Base-by-base conservation (phyloP, 2,113 vertebrate genomes). In the Setophaga petechia region DNA sequence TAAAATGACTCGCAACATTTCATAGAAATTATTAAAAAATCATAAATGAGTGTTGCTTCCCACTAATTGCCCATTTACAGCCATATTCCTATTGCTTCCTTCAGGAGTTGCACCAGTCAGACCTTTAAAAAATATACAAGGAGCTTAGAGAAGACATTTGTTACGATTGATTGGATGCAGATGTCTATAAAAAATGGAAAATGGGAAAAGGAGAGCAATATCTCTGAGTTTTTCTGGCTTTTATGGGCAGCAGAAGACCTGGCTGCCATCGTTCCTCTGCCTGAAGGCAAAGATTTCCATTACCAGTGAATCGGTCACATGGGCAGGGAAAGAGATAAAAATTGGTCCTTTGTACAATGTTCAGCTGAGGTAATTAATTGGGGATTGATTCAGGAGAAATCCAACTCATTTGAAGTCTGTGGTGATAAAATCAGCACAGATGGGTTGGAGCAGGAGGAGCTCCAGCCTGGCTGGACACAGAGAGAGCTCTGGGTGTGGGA, bases 331-430 rank as follows among this genome's bases (percentile, higher is more conserved):
- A 1, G 14, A 93, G 87, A 81, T 65, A 66, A 90, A 92, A 84
- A 61, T 13, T 12, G 35, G 39, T 59, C 51, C 89, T 85, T 90
- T 31, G 83, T 15, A 57, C 68, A 20, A 6, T 44, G 69, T 52
- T 92, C 76, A 76, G 49, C 79, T 1, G 18, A 76, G 69, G 66
- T 67, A 92, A 96, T 95, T 95, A 94, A 96, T 94, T 95, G 88
- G n/a, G 67, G 73, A 94, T 94, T 69, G 67, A 95, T 92, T 87
- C 66, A 52, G 72, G 92, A 93, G 61, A 55, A 69, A 87, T 89
- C 59, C n/a, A 54, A 47, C 73, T 87, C 79, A 30, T 77, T 79
- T 90, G 46, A 47, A 69, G 84, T 76, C 63, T 39, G 21, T 4
- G 12, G 55, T 22, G 89, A 80, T 80, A 73, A 82, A 89, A 76